Evolutionary conservation across 2,797 vertebrate species (phyloP).

Genomic region (Sorex maritimensis): DNA sequence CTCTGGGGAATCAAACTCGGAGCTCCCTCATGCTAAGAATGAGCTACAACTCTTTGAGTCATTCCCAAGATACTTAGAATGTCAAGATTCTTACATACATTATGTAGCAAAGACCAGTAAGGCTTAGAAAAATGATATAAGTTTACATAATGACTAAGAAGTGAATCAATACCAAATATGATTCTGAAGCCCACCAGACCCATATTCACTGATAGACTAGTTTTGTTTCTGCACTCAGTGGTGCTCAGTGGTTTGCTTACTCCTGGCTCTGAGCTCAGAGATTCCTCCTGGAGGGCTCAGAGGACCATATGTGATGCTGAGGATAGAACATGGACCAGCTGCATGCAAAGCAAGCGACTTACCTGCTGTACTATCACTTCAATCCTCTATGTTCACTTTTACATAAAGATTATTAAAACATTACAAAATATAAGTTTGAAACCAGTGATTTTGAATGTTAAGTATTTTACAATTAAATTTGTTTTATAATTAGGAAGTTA

Average conservation of each 20-base stretch:
- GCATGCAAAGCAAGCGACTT: no score
- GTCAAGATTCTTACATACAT: neutral
- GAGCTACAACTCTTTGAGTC: no score
- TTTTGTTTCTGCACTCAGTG: neutral
- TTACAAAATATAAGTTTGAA: slow-evolving; percentile 14
- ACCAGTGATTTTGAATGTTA: slow-evolving; percentile 10
- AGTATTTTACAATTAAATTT: slow-evolving; percentile 24
- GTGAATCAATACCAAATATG: slow-evolving; percentile 1
- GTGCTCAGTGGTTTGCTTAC: no score
- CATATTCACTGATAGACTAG: slow-evolving; percentile 17
- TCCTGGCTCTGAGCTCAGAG: no score
- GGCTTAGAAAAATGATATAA: neutral
- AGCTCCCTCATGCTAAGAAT: no score
- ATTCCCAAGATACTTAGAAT: no score
- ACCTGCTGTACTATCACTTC: no score
- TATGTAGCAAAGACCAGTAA: neutral
- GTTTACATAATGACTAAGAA: neutral
- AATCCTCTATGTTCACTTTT: neutral
- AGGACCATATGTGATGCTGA: neutral
- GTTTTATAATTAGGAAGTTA: slow-evolving; percentile 6
- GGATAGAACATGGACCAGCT: neutral
- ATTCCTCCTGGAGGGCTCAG: no score
- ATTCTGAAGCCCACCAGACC: neutral
- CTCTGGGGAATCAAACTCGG: no score
- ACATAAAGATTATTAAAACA: neutral